Conservation (phyloP, 2,113 vertebrate species). For the Prionailurus viverrinus region DNA sequence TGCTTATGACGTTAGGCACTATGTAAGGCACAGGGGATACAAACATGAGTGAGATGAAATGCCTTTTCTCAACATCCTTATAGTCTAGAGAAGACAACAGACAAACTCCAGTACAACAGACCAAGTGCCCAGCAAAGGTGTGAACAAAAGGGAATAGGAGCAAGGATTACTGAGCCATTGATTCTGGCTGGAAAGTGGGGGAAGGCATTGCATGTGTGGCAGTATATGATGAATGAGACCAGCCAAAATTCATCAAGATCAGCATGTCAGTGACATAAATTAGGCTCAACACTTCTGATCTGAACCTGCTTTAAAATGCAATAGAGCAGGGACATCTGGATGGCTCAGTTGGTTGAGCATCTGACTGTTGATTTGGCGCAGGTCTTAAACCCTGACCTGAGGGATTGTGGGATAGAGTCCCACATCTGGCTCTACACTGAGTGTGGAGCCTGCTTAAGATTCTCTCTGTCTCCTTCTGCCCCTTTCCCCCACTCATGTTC, state of each 20-base stretch:
- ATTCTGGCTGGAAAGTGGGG: neutral
- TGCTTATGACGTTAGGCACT: neutral
- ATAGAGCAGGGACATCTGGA: neutral
- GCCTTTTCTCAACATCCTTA: neutral
- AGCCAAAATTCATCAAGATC: neutral
- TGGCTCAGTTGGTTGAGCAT: too few species aligned
- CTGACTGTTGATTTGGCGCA: too few species aligned
- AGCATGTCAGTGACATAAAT: neutral
- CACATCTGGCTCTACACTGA: too few species aligned
- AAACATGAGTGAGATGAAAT: neutral
- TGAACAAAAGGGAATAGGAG: neutral
- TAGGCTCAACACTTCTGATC: neutral
- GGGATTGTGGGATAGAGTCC: too few species aligned
- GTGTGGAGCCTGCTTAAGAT: too few species aligned
- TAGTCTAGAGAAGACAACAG: neutral
- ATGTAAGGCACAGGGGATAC: neutral
- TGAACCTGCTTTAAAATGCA: neutral
- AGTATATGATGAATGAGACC: neutral
- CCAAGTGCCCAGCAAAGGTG: neutral
- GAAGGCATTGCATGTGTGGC: fast-evolving
- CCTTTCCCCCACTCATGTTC: too few species aligned
- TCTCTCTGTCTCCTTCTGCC: too few species aligned
- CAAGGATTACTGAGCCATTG: fast-evolving
- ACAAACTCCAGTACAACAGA: fast-evolving
- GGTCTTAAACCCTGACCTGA: too few species aligned